These are phyloP conservation scores for Cataglyphis cursor DNA, from an alignment of 2,888 invertebrate species.

Conservation along the genomic window DNA sequence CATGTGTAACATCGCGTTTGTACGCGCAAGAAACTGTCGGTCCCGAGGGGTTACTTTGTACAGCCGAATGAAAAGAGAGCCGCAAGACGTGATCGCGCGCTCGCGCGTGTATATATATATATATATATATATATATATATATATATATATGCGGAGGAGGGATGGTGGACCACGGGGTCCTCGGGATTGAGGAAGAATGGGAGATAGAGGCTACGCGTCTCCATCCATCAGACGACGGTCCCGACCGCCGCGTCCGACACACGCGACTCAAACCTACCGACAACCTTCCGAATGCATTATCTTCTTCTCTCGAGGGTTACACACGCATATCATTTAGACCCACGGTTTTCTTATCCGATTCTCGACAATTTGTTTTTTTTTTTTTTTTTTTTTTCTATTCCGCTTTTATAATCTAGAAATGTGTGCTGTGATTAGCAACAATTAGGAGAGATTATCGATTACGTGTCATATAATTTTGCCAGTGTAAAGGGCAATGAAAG, in stretches of 20 bases:
- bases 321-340: conserved; percentile 60
- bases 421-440: neutral
- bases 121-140: too few species aligned
- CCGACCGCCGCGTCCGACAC: conserved; percentile 80
- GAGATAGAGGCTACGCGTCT: conserved; percentile 83
- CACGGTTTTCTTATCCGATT: conserved; percentile 20
- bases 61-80: conserved; percentile 61
- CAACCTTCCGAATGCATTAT: conserved; percentile 83
- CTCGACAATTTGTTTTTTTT: neutral
- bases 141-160: conserved; percentile 46
- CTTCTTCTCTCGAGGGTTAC: conserved; percentile 73
- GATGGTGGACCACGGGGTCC: conserved; percentile 75
- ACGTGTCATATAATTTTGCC: neutral
- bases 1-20: neutral
- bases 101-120: conserved; percentile 33
- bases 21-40: conserved; percentile 71
- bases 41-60: conserved; percentile 70
- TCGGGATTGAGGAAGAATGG: conserved; percentile 80
- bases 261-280: conserved; percentile 80
- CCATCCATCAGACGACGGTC: conserved; percentile 85
- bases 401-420: neutral
- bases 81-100: conserved; percentile 50
- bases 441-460: neutral
- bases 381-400: neutral
- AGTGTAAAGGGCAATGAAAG: neutral